Percentiles rank a stretch among this genome's conserved stretches.
Evolutionary conservation across 2,113 vertebrate genomes (phyloP).

Genomic region (Mobula hypostoma): DNA sequence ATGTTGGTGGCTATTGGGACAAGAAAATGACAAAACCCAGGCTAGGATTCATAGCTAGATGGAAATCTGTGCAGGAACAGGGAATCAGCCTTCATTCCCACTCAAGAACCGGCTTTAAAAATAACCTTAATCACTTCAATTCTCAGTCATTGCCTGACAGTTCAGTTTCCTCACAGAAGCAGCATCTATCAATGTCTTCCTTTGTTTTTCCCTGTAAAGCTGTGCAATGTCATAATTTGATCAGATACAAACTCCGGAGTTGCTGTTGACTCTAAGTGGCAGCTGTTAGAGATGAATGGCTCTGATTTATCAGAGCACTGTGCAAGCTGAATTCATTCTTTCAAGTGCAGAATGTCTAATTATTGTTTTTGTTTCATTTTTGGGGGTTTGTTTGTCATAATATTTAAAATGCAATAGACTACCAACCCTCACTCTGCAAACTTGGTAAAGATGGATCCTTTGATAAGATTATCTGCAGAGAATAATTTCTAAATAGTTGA

Average conservation of each 20-base stretch:
- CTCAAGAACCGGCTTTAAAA: not conserved
- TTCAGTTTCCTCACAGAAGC: not conserved
- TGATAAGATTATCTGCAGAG: not conserved
- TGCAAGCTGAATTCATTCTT: not conserved
- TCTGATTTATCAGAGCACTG: not conserved
- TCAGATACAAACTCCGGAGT: not conserved
- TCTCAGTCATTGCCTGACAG: not conserved
- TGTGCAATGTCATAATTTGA: constrained; percentile 13
- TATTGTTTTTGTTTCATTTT: constrained; percentile 6
- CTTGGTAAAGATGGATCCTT: not conserved
- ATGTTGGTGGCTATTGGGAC: not conserved
- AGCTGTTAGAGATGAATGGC: constrained; percentile 5
- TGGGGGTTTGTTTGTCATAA: not conserved
- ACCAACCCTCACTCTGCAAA: not conserved
- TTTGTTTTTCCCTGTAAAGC: not conserved
- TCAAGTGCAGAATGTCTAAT: constrained; percentile 12
- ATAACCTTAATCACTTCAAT: not conserved
- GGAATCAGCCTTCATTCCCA: not conserved
- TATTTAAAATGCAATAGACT: not conserved
- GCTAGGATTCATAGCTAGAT: not conserved
- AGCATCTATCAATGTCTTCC: not conserved
- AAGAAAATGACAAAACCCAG: not conserved
- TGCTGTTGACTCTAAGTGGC: not conserved
- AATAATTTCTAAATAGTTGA: not conserved
- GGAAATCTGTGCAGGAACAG: not conserved